phyloP scores from a whole-genome alignment of 2,797 vertebrate genomes.

The Ptychobarbus kaznakovi region DNA sequence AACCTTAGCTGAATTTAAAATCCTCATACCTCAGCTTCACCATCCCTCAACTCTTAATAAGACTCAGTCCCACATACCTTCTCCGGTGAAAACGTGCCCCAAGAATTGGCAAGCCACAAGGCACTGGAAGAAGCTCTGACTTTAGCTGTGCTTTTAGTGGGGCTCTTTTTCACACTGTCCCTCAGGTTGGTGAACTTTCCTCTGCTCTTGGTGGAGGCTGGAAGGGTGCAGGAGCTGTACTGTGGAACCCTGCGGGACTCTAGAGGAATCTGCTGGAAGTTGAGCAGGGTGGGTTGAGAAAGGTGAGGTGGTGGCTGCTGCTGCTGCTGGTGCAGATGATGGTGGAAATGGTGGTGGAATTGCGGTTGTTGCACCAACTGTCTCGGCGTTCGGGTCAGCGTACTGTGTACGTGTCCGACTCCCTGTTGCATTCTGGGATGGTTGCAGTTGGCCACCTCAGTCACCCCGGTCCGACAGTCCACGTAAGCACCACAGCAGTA shows the following conservation, averaged over 20 bases:
- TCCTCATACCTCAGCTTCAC: neutral
- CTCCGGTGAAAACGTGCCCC: conserved; percentile 73
- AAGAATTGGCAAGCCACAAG: conserved; percentile 78
- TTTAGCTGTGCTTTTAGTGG: conserved; percentile 83
- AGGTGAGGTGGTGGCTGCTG: conserved; percentile 15
- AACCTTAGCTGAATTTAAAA: neutral
- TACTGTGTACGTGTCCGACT: conserved; percentile 39
- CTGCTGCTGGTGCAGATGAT: conserved; percentile 40
- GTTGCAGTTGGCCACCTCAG: conserved; percentile 42
- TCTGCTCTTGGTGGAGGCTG: conserved; percentile 67
- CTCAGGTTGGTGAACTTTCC: conserved; percentile 82
- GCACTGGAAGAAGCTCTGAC: conserved; percentile 73
- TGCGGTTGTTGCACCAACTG: conserved; percentile 55
- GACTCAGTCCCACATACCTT: conserved; percentile 73
- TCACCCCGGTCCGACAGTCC: conserved; percentile 44
- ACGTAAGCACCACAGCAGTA: conserved; percentile 70
- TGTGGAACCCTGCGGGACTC: conserved; percentile 54
- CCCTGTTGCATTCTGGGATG: conserved; percentile 52
- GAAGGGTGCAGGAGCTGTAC: conserved; percentile 79
- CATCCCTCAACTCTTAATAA: conserved; percentile 48
- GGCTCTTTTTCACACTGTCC: conserved; percentile 85
- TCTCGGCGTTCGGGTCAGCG: conserved; percentile 28
- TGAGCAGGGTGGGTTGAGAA: conserved; percentile 53
- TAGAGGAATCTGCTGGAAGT: conserved; percentile 66
- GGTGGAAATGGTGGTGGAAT: conserved; percentile 62